Conservation (phyloP, 2,113 vertebrate genomes). For the Cryptomyrus ogoouensis region DNA sequence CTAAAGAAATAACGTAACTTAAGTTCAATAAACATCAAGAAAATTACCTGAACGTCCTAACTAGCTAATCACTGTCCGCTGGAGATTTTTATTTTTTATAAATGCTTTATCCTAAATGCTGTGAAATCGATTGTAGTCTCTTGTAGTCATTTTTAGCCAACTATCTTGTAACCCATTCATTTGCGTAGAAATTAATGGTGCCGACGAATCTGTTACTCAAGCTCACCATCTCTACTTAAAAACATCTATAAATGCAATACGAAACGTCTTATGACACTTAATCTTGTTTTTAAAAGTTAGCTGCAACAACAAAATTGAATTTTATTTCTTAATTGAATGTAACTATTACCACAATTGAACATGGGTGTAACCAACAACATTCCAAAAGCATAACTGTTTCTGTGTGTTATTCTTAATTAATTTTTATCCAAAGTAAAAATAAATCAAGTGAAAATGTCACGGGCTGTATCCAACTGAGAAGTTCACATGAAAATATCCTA, state of each 20-base stretch:
- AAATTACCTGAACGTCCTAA: neutral
- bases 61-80: neutral
- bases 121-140: neutral
- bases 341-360: neutral
- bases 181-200: neutral
- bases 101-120: neutral
- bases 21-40: neutral
- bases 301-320: neutral
- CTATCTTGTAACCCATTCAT: neutral
- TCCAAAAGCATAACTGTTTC: neutral
- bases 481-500: neutral
- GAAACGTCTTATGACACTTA: neutral
- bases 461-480: neutral
- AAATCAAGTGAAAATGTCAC: neutral
- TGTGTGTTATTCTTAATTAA: neutral
- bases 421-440: neutral
- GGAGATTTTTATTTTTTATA: neutral
- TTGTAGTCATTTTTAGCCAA: neutral
- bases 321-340: neutral
- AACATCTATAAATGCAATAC: neutral
- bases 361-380: neutral
- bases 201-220: neutral
- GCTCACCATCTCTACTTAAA: neutral
- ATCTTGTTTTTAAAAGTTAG: neutral
- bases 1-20: neutral